A percentile compares a stretch with the other conserved stretches of the same genome.
phyloP scores from a whole-genome alignment of 2,888 invertebrate species.

The Orgyia antiqua region DNA sequence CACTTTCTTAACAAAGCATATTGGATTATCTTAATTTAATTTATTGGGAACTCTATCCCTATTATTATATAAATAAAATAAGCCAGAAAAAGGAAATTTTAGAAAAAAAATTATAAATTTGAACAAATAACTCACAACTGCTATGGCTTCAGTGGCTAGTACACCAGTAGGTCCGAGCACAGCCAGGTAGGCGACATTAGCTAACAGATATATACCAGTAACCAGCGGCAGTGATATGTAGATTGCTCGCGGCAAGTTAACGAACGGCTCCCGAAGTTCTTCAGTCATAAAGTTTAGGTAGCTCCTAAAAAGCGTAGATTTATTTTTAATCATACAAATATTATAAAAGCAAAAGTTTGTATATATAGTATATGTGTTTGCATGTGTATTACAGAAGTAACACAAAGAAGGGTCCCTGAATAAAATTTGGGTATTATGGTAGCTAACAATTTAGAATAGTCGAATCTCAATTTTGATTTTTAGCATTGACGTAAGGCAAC shows the following conservation, averaged over 20 bases:
- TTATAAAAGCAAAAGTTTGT: neutral
- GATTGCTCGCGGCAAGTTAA: conserved; percentile 94
- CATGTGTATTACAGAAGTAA: neutral
- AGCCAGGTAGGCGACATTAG: conserved; percentile 93
- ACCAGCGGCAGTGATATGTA: conserved; percentile 94
- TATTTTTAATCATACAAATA: no score
- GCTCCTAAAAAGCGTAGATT: conserved; percentile 83
- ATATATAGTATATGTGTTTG: neutral
- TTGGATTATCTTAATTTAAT: no score
- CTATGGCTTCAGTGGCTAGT: conserved; percentile 94
- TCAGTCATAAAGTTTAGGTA: conserved; percentile 96
- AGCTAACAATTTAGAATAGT: no score
- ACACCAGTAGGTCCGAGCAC: conserved; percentile 91
- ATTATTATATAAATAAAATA: no score
- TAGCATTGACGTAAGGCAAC: no score
- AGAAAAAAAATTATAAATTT: no score
- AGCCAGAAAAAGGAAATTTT: no score
- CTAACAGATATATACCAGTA: conserved; percentile 91
- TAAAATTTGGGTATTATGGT: no score
- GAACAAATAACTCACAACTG: conserved; percentile 96
- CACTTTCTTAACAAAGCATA: neutral
- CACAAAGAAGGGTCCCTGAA: no score
- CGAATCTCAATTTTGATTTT: no score
- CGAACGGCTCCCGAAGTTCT: conserved; percentile 90
- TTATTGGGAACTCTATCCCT: no score